Conservation (phyloP, 1,140 invertebrate species). For the Drosophila sechellia region DNA sequence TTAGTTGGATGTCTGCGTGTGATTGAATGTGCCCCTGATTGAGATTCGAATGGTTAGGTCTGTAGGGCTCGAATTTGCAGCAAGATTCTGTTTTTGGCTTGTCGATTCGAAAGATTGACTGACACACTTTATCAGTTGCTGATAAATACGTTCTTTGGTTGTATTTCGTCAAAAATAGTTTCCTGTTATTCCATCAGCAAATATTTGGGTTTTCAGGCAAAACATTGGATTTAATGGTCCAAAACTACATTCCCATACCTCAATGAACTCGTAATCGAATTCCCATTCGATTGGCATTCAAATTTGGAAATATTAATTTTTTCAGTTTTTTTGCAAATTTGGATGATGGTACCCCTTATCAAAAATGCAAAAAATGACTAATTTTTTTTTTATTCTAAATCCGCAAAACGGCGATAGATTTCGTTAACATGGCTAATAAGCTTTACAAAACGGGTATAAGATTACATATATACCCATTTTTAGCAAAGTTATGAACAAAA, state of each 20-base stretch:
- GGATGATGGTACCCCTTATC: no score
- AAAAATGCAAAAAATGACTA: no score
- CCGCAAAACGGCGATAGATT: no score
- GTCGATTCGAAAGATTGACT: conserved; percentile 40
- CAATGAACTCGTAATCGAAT: neutral
- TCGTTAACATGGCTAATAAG: no score
- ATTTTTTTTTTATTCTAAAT: no score
- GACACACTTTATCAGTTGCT: conserved; percentile 31
- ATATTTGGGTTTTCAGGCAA: neutral
- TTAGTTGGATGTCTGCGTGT: conserved; percentile 21
- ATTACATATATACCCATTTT: no score
- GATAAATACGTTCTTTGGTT: conserved; percentile 24
- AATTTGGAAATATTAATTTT: neutral
- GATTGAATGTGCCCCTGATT: conserved; percentile 72
- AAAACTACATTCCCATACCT: neutral
- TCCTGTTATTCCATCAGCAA: neutral
- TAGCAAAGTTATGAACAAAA: no score
- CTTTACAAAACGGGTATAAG: no score
- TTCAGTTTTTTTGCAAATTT: neutral
- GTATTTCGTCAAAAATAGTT: no score
- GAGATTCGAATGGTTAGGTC: conserved; percentile 53
- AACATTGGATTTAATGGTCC: neutral
- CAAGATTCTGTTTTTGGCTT: conserved; percentile 36
- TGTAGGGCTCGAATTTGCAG: neutral
- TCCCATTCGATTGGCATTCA: neutral